Evolutionary conservation across 2,888 invertebrate species (phyloP).

Genomic region (Rhagophthalmus giganteus): DNA sequence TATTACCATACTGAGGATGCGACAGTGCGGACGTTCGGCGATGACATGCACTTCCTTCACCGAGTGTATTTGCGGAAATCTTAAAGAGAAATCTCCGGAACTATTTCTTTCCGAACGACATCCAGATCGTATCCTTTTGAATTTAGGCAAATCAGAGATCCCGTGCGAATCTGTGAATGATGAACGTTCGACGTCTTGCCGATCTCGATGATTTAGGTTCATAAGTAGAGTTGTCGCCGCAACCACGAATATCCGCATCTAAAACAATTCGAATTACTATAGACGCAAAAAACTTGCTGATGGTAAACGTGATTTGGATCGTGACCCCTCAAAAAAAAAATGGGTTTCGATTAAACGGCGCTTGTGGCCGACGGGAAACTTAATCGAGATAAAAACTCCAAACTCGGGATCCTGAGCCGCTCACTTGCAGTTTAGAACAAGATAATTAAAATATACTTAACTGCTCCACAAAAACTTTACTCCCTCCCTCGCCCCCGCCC

Average conservation of each 20-base stretch:
- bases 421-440: constrained; percentile 30
- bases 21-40: constrained; percentile 21
- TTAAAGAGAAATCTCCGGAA: constrained; percentile 33
- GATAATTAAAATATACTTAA: constrained; percentile 30
- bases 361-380: constrained; percentile 23
- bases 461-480: constrained; percentile 24
- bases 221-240: too few species aligned
- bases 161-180: background rate
- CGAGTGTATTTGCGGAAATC: constrained; percentile 33
- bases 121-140: background rate
- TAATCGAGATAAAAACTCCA: constrained; percentile 28
- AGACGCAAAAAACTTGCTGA: constrained; percentile 20
- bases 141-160: too few species aligned
- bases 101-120: constrained; percentile 33
- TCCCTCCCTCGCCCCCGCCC: too few species aligned
- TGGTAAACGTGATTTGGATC: constrained; percentile 21
- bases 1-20: constrained; percentile 29
- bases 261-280: constrained; percentile 25
- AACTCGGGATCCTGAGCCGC: constrained; percentile 23
- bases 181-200: too few species aligned
- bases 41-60: constrained; percentile 30
- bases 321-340: constrained; percentile 22
- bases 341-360: constrained; percentile 22
- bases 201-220: too few species aligned
- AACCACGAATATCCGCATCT: too few species aligned